These are phyloP conservation scores for Oedothorax gibbosus DNA, from an alignment of 1,140 invertebrate genomes.

Conservation along the genomic window DNA sequence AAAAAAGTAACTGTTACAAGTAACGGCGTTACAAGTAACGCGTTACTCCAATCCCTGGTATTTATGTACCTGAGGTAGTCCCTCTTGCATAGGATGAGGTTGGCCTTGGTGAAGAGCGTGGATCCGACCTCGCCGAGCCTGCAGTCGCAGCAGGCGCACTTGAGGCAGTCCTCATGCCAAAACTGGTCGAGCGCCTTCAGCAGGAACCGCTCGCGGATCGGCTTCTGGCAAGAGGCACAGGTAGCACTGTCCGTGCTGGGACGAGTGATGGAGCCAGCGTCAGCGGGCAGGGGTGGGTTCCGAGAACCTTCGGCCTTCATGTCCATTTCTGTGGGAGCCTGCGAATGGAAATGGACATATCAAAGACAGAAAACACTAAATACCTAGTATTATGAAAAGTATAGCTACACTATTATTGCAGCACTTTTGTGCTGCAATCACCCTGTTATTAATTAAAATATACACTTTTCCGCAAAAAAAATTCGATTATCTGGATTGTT, in stretches of 20 bases:
- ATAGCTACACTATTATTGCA: too few species aligned
- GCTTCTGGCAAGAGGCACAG: conserved; percentile 71
- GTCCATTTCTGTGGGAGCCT: conserved; percentile 52
- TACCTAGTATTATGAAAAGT: too few species aligned
- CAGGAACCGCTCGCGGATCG: conserved; percentile 70
- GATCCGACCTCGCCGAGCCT: conserved; percentile 90
- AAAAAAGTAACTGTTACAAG: too few species aligned
- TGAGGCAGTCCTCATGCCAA: conserved; percentile 95
- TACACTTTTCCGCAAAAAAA: too few species aligned
- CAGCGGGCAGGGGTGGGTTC: conserved; percentile 21
- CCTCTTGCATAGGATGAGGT: conserved; percentile 91
- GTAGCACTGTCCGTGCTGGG: conserved; percentile 58
- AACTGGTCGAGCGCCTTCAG: conserved; percentile 81
- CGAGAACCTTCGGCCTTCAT: conserved; percentile 57
- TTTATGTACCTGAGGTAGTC: conserved; percentile 87
- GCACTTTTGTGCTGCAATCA: too few species aligned
- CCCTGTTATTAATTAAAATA: too few species aligned
- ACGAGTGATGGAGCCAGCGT: conserved; percentile 16
- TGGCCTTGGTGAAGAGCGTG: conserved; percentile 90
- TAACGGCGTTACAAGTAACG: too few species aligned
- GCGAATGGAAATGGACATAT: background rate
- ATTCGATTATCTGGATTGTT: too few species aligned
- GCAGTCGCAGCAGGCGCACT: conserved; percentile 93
- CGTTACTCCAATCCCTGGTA: too few species aligned
- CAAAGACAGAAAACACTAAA: too few species aligned